Percentiles rank a stretch among this genome's conserved stretches.
Conservation (phyloP, 37 sponge, comb jelly and placozoan species). For the Beroe forskalii region DNA sequence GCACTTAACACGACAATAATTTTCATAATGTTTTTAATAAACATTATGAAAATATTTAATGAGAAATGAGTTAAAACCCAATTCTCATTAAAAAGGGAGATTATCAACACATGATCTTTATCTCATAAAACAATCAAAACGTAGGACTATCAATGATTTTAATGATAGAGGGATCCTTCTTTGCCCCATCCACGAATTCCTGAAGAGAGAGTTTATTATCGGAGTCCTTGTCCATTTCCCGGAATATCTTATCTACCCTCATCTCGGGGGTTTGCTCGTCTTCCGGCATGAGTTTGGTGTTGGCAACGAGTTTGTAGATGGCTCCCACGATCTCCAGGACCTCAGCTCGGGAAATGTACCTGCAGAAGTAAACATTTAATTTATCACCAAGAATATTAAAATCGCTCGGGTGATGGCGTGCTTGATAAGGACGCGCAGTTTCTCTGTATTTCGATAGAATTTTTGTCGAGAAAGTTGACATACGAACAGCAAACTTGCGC, state of each 20-base stretch:
- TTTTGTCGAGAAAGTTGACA: too few species aligned
- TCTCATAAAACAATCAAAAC: background rate
- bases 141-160: background rate
- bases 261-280: conserved; percentile 32
- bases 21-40: too few species aligned
- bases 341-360: background rate
- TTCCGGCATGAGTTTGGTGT: background rate
- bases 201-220: background rate
- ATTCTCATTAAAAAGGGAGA: background rate
- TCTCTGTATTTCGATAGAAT: too few species aligned
- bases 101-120: background rate
- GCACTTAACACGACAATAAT: too few species aligned
- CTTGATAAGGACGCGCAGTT: too few species aligned
- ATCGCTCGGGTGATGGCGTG: too few species aligned
- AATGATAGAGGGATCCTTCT: background rate
- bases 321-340: background rate
- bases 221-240: conserved; percentile 3
- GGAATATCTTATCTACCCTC: conserved; percentile 35
- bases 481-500: too few species aligned
- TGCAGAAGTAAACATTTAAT: too few species aligned
- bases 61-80: background rate
- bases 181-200: conserved; percentile 29
- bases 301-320: background rate
- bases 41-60: too few species aligned
- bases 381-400: too few species aligned